These are phyloP conservation scores for Dasysyrphus tricinctus DNA, from an alignment of 2,888 invertebrate species.

Conservation along the genomic window DNA sequence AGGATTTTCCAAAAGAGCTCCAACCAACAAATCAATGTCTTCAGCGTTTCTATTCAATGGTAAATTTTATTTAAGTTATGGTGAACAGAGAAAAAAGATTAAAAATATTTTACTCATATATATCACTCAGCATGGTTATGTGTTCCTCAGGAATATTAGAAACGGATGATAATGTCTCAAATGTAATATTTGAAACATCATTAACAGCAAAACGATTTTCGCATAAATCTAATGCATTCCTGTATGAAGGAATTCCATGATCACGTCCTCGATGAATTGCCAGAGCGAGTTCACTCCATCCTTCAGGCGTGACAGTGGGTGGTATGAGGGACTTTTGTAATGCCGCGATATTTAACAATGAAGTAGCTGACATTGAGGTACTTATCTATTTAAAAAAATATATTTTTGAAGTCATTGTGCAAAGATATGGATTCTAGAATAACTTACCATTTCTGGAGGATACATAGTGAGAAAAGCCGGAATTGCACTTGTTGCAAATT, in stretches of 20 bases:
- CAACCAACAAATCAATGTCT: slow-evolving; percentile 93
- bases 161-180: slow-evolving; percentile 78
- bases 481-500: slow-evolving; percentile 89
- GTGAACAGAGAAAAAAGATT: neutral
- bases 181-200: slow-evolving; percentile 79
- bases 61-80: slow-evolving; percentile 20
- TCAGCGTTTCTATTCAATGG: slow-evolving; percentile 85
- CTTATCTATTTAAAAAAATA: slow-evolving; percentile 84
- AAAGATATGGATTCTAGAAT: neutral
- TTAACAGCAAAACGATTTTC: slow-evolving; percentile 78
- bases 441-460: slow-evolving; percentile 87
- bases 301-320: slow-evolving; percentile 83
- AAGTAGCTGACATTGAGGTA: slow-evolving; percentile 85
- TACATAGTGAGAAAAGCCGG: slow-evolving; percentile 91
- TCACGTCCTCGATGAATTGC: slow-evolving; percentile 89
- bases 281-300: slow-evolving; percentile 85
- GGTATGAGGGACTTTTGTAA: slow-evolving; percentile 82
- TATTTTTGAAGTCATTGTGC: neutral
- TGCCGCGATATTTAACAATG: slow-evolving; percentile 87
- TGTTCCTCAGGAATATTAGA: slow-evolving; percentile 84
- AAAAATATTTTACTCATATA: slow-evolving; percentile 86
- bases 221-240: slow-evolving; percentile 88
- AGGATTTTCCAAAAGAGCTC: slow-evolving; percentile 92
- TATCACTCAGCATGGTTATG: slow-evolving; percentile 87
- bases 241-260: slow-evolving; percentile 91